Evolutionary conservation across 92 coral and sea anemone genomes (phyloP), one percentile per base, ranked within the genome.

Genomic region (Parazoanthus swiftii): DNA sequence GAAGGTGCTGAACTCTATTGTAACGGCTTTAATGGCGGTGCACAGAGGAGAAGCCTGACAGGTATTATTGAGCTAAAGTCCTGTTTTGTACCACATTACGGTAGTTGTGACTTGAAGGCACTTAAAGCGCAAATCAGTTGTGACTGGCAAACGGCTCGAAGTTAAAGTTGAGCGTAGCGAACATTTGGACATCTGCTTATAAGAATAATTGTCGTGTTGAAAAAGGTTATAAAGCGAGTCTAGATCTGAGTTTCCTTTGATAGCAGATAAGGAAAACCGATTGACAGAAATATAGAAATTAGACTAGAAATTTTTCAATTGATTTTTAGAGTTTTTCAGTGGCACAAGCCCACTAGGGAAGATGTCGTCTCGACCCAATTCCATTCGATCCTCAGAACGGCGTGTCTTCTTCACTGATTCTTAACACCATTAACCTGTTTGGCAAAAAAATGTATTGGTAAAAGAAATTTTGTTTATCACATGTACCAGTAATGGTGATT

Each of bases 1-100:
- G 67, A 84, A 71, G 65, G 72, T 68, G 0, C 63, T 84, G 46
- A 84, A 70, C 23, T 70, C 87, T 29, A 84, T 84, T 35, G 87
- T 84, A 51, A 84, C 87, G 11, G 79, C 87, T 1, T 72, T 84
- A 33, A 44, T 84, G 77, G 87, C 95, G 18, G 86, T 80, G 46
- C 78, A 84, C 77, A 74, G 18, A 21, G 87, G 66, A 26, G 87
- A 67, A 79, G n/a, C 44, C 36, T 65, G 51, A 42, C 26, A 66
- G 18, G 79, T 20, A 63, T 42, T 54, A 79, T 79, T 14, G 59
- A 79, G 4, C 39, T 5, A 48, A 33, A 33, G 77, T 74, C 37
- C 29, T 16, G 37, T 74, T 5, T 51, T 20, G 39, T 2, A 6
- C 18, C 77, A 36, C 9, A 76, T 76, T 76, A 20, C 15, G 54